Evolutionary conservation across 2,797 vertebrate genomes (phyloP).

Genomic region (Spinus pinus): DNA sequence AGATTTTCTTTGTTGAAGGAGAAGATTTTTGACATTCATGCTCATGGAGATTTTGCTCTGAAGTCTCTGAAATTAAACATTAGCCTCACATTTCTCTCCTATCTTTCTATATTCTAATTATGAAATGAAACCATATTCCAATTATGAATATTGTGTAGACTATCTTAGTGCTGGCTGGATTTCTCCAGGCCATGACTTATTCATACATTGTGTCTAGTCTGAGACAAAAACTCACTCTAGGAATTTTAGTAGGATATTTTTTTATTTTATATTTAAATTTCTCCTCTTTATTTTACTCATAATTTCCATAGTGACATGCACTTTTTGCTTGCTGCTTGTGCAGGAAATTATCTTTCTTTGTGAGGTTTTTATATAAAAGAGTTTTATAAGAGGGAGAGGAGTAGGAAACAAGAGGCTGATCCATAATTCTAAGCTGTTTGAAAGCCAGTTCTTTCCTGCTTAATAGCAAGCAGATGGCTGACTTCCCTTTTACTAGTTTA

Average conservation of each 20-base stretch:
- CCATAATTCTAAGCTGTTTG: not conserved
- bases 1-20: not conserved
- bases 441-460: not conserved
- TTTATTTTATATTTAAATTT: not conserved
- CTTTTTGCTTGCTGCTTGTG: not conserved
- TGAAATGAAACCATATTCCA: not conserved
- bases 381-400: not conserved
- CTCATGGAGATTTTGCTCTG: not conserved
- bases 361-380: not conserved
- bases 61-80: not conserved
- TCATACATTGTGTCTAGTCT: not conserved
- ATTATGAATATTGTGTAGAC: not conserved
- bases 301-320: not conserved
- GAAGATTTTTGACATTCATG: not conserved
- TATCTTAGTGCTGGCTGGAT: not conserved
- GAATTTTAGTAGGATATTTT: not conserved
- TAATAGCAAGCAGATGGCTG: slow-evolving; percentile 8
- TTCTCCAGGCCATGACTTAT: not conserved
- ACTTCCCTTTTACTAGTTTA: not conserved
- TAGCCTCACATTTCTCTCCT: not conserved
- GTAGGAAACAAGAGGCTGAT: not conserved
- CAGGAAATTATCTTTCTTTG: not conserved
- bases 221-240: not conserved
- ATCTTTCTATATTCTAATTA: not conserved
- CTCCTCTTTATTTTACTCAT: not conserved